These are phyloP conservation scores for Phortica variegata DNA, from an alignment of 1,140 invertebrate species.

Conservation along the genomic window DNA sequence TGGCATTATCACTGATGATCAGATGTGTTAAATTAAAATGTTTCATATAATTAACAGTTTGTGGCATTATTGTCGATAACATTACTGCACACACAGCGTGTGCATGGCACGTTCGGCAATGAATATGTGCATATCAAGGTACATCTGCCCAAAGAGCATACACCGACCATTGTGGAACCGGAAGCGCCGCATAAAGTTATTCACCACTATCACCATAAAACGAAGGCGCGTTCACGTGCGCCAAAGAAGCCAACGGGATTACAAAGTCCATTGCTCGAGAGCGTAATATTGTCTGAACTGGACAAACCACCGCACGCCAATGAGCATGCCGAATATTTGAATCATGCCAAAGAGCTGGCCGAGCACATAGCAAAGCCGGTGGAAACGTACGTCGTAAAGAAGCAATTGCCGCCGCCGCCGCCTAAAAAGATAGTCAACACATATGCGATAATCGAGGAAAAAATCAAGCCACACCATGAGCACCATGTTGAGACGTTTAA, in stretches of 20 bases:
- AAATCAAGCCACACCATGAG: constrained; percentile 26
- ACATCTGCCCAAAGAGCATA: constrained; percentile 41
- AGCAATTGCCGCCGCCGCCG: constrained; percentile 12
- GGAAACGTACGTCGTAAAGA: constrained; percentile 29
- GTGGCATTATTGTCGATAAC: no score
- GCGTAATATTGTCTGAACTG: constrained; percentile 40
- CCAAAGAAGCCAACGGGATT: constrained; percentile 24
- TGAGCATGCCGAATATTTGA: constrained; percentile 43
- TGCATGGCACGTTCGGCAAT: constrained; percentile 29
- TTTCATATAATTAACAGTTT: no score
- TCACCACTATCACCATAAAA: constrained; percentile 43
- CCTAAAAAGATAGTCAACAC: constrained; percentile 44
- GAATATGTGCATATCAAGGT: constrained; percentile 51
- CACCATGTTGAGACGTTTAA: constrained; percentile 34
- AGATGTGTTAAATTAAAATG: no score
- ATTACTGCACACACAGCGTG: background rate
- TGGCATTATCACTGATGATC: no score
- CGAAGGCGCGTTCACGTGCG: constrained; percentile 9
- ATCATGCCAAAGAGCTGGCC: constrained; percentile 43
- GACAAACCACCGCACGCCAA: constrained; percentile 41
- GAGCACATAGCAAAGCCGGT: constrained; percentile 23
- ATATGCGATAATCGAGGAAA: constrained; percentile 44
- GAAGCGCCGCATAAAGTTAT: constrained; percentile 31
- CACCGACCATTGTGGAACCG: constrained; percentile 18
- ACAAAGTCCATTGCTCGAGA: constrained; percentile 36